phyloP scores from a whole-genome alignment of 2,888 invertebrate species.

The Dendrolimus houi region DNA sequence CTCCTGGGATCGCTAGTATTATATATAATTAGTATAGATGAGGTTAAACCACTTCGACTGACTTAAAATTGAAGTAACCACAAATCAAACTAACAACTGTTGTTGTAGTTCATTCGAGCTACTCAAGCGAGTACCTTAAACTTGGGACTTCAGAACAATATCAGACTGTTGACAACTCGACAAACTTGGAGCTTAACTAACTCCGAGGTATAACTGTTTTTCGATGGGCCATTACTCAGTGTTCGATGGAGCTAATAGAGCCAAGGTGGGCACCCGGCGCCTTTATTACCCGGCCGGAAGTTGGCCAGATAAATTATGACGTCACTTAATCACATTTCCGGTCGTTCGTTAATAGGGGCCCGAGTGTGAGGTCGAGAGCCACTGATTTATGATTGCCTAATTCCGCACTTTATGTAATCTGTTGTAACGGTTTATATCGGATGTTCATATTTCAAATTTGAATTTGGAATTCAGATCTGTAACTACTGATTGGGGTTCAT shows the following conservation, averaged over 20 bases:
- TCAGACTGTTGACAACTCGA: background rate
- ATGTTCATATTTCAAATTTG: background rate
- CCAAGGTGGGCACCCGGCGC: slow-evolving; percentile 38
- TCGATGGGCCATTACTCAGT: slow-evolving; percentile 34
- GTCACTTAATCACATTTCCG: slow-evolving; percentile 51
- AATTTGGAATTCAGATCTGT: background rate
- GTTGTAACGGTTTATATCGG: background rate
- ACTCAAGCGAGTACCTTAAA: background rate
- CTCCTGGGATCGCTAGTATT: slow-evolving; percentile 5
- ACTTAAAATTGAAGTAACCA: background rate
- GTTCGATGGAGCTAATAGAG: slow-evolving; percentile 38
- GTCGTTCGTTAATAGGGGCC: slow-evolving; percentile 44
- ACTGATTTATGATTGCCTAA: background rate
- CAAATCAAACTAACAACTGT: background rate
- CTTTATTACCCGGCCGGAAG: slow-evolving; percentile 43
- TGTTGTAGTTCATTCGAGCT: background rate
- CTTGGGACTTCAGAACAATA: slow-evolving; percentile 10
- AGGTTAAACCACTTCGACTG: too few species aligned
- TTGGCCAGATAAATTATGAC: slow-evolving; percentile 47
- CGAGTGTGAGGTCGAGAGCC: slow-evolving; percentile 15
- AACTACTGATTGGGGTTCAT: background rate
- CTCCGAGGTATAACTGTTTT: slow-evolving; percentile 16
- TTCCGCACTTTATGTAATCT: background rate
- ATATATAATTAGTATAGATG: too few species aligned
- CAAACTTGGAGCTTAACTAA: background rate